phyloP scores from a whole-genome alignment of 2,113 vertebrate species.

The Lutjanus erythropterus region DNA sequence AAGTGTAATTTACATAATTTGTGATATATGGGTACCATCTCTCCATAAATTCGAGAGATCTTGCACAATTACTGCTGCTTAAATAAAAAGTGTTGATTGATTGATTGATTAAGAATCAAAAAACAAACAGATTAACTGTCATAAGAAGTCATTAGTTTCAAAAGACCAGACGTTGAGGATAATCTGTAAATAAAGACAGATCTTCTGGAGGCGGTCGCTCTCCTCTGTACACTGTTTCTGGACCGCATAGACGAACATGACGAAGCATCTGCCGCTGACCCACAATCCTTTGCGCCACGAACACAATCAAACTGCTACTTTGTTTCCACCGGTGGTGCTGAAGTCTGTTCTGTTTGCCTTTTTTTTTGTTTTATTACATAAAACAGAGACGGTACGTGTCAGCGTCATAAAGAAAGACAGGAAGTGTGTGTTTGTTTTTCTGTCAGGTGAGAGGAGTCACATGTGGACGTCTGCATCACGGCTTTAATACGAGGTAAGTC shows the following conservation, averaged over 20 bases:
- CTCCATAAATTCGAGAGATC: no score
- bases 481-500: conserved; percentile 6
- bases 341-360: background rate
- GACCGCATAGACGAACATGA: background rate
- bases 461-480: conserved; percentile 20
- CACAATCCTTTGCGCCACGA: conserved; percentile 65
- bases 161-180: no score
- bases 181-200: background rate
- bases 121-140: no score
- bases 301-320: background rate
- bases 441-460: conserved; percentile 33
- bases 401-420: background rate
- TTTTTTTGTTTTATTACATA: no score
- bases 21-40: no score
- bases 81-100: no score
- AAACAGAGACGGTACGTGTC: background rate
- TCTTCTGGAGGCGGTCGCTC: background rate
- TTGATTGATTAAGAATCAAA: no score
- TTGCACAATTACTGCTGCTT: no score
- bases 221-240: background rate
- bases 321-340: background rate
- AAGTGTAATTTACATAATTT: no score
- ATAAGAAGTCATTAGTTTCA: no score
- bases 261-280: conserved; percentile 25
- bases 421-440: no score